Base-by-base conservation (phyloP, 2,113 vertebrate genomes). In the Arizona elegans region DNA sequence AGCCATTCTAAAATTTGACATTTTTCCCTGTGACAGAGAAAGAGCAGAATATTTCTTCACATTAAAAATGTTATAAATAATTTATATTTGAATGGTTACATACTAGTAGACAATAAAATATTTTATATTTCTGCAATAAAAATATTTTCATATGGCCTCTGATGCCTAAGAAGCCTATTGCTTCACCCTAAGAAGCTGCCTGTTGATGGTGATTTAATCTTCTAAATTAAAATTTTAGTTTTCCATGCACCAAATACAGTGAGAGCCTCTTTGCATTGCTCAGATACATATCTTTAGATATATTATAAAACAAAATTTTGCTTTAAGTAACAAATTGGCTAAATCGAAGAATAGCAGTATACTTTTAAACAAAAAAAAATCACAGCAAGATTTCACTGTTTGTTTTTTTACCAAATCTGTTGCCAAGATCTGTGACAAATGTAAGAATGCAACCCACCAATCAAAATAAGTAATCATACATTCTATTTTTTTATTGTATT, bases 401-500 rank as follows among this genome's bases (percentile, higher is more conserved):
- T 96, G 92, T 47, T 92, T 55, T 93, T 93, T 95, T 85, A 94
- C 19, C 70, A 90, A 58, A 12, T 10, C 65, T 56, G 21, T 91
- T 95, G 90, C 90, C 88, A 43, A 54, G 5, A 55, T 50, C 87
- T 85, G 15, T 70, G 88, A 87, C 59, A 90, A 70, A 23, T 58
- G 62, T 87, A 93, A 53, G 55, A 89, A 87, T 86, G 38, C 55
- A 93, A 3, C 92, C 86, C 93, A 89, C 52, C 92, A 90, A 94
- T 89, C 90, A 90, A 50, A 54, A 92, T 56, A 52, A 93, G 58
- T 26, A 56, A 91, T 94, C 17, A 21, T 59, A 29, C 13, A 91
- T 90, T 96, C 93, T 91, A 90, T 19, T 11, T 17, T 89, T 93
- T 93, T 92, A 95, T 92, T 43, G 53, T 96, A 93, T 90, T 55